Base-by-base conservation (phyloP, 2,797 vertebrate genomes). In the Notamacropus eugenii region DNA sequence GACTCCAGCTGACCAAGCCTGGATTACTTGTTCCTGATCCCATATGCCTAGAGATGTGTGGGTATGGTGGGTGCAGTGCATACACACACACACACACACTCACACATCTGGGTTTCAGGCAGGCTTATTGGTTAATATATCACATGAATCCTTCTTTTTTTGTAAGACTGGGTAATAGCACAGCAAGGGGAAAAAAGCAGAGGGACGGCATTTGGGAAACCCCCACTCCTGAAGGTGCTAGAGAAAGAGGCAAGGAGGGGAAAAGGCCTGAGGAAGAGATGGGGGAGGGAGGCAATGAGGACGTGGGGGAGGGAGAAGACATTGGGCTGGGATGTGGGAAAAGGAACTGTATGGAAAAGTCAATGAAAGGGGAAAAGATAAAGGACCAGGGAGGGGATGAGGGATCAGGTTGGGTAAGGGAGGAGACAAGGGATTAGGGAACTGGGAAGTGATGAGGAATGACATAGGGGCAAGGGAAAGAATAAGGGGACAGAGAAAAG, bases 71-170 rank as follows among this genome's bases (percentile, higher is more conserved):
- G 96, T 96, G 95, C 40, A 96, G 82, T 90, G 87, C 94, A 95
- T 91, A 97, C 0, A 27, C 74, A 50, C 74, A 67, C 62, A 67
- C 59, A 82, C 94, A 93, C 91, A 95, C n/a, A 46, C 94, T 92
- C 92, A 95, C n/a, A 55, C 87, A 22, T 93, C 93, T 91, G 56
- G 95, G 91, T 97, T 95, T 91, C 93, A 62, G 97, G 96, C 92
- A 34, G 97, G 96, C 97, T 94, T 98, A 96, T 91, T 96, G 0
- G 0, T 95, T 24, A 90, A 94, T 97, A 97, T 46, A 92, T 97
- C 59, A 27, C 97, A 96, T 91, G 93, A 62, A 97, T 95, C 93
- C 31, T 97, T 96, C 97, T 94, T 98, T 96, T 95, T 93, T 96
- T 95, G 52, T 19, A 95, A 97, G 95, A 96, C 96, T 6, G 55